phyloP scores from a whole-genome alignment of 2,797 vertebrate species.

The Macropodus opercularis region DNA sequence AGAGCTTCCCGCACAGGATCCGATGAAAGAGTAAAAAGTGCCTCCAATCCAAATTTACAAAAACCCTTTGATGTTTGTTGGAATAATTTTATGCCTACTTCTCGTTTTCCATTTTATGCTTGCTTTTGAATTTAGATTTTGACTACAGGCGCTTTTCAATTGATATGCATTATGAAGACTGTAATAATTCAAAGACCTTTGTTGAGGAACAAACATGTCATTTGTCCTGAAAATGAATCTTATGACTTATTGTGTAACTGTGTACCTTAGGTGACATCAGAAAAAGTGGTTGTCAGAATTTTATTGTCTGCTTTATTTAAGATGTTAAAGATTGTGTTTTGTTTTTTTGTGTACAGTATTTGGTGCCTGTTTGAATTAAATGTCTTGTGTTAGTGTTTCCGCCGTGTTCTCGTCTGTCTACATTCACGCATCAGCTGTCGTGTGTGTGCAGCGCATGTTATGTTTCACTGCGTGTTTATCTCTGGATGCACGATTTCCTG shows the following conservation, averaged over 20 bases:
- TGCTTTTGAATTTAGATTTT: constrained; percentile 75
- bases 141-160: constrained; percentile 72
- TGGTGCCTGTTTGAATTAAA: constrained; percentile 30
- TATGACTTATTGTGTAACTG: constrained; percentile 33
- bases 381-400: constrained; percentile 13
- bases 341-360: not conserved
- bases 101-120: constrained; percentile 75
- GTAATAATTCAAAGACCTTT: constrained; percentile 73
- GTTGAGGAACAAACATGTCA: constrained; percentile 71
- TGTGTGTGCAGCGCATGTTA: constrained; percentile 31
- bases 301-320: constrained; percentile 5
- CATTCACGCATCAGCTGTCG: constrained; percentile 45
- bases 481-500: constrained; percentile 58
- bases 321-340: not conserved
- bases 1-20: constrained; percentile 53
- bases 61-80: constrained; percentile 79
- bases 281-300: not conserved
- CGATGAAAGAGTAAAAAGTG: constrained; percentile 65
- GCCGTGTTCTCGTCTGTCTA: constrained; percentile 32
- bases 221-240: constrained; percentile 61
- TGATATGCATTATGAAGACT: constrained; percentile 68
- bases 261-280: constrained; percentile 44
- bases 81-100: constrained; percentile 78
- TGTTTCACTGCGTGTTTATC: constrained; percentile 47
- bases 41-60: constrained; percentile 72